A percentile compares a stretch with the other conserved stretches of the same genome.
Conservation (phyloP, 2,113 vertebrate species). For the Gnathonemus longibarbis region DNA sequence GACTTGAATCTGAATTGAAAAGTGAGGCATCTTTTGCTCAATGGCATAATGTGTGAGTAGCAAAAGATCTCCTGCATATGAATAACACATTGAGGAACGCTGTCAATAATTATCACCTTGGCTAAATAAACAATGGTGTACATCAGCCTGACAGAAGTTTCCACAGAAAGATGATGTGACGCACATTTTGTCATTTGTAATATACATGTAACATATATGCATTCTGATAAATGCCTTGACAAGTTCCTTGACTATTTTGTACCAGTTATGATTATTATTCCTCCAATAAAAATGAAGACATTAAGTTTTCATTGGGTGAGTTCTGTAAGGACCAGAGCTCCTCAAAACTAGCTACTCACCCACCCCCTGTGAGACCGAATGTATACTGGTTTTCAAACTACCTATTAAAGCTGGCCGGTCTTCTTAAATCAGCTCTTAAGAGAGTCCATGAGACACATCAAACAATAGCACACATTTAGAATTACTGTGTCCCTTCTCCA, state of each 20-base stretch:
- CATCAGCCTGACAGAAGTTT: not conserved
- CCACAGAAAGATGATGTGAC: not conserved
- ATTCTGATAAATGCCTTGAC: not conserved
- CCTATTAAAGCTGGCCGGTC: not conserved
- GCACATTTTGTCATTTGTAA: not conserved
- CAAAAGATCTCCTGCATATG: not conserved
- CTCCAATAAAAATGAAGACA: not conserved
- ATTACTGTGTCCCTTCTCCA: not conserved
- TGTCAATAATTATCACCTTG: not conserved
- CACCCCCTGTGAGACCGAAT: not conserved
- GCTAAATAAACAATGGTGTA: not conserved
- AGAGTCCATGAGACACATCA: not conserved
- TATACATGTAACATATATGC: not conserved
- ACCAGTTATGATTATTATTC: not conserved
- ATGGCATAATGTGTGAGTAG: not conserved
- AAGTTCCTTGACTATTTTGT: not conserved
- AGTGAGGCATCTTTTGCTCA: not conserved
- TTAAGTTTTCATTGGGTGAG: not conserved
- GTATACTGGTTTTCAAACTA: not conserved
- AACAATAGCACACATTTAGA: not conserved
- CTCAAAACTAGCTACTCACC: not conserved
- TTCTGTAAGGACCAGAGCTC: not conserved
- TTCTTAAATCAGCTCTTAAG: not conserved
- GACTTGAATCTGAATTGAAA: not conserved
- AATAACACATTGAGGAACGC: not conserved